Percentiles rank a stretch among this genome's conserved stretches.
Conservation (phyloP, 2,888 invertebrate genomes). For the Harpalus rubripes region DNA sequence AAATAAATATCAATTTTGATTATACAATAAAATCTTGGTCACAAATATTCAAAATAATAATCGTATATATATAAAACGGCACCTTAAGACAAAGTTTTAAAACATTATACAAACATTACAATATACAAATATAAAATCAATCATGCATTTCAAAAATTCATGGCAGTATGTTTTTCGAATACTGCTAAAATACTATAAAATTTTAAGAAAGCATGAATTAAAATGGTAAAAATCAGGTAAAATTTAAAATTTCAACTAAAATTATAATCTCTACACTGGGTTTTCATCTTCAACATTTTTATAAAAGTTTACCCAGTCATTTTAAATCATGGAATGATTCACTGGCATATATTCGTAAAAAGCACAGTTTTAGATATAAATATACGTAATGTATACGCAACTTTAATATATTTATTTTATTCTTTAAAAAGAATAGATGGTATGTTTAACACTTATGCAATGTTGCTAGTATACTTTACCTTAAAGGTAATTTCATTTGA, state of each 20-base stretch:
- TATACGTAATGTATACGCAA: slow-evolving; percentile 45
- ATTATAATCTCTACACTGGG: slow-evolving; percentile 57
- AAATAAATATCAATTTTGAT: slow-evolving; percentile 50
- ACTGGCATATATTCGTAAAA: slow-evolving; percentile 60
- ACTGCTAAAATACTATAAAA: background rate
- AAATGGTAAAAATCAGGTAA: slow-evolving; percentile 45
- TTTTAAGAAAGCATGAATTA: slow-evolving; percentile 15
- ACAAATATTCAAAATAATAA: slow-evolving; percentile 15
- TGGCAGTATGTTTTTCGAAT: slow-evolving; percentile 53
- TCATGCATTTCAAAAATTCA: slow-evolving; percentile 61
- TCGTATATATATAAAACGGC: slow-evolving; percentile 6
- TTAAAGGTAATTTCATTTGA: slow-evolving; percentile 39
- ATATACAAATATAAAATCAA: slow-evolving; percentile 25
- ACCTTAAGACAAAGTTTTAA: slow-evolving; percentile 15
- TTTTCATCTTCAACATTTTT: slow-evolving; percentile 58
- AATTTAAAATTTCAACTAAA: slow-evolving; percentile 34
- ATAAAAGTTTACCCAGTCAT: slow-evolving; percentile 62
- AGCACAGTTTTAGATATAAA: slow-evolving; percentile 53
- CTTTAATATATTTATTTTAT: slow-evolving; percentile 53
- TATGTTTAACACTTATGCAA: slow-evolving; percentile 45
- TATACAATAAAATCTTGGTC: slow-evolving; percentile 13
- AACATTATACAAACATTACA: slow-evolving; percentile 1
- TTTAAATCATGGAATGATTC: slow-evolving; percentile 64
- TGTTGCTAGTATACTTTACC: slow-evolving; percentile 46
- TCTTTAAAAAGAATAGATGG: slow-evolving; percentile 47